phyloP scores from a whole-genome alignment of 2,888 invertebrate species.

The Drosophila barbarae region DNA sequence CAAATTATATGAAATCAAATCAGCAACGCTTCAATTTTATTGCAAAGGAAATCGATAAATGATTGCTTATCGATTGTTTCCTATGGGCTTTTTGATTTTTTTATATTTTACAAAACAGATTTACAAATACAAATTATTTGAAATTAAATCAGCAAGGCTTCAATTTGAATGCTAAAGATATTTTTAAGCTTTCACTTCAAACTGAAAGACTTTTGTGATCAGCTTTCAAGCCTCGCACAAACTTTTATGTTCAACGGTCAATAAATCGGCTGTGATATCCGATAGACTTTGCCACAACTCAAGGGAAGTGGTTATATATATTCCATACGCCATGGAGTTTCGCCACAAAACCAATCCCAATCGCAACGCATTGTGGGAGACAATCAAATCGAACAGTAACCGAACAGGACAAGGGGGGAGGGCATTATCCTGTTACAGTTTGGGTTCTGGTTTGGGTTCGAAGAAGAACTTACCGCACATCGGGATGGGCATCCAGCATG shows the following conservation, averaged over 20 bases:
- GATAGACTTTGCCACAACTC: slow-evolving; percentile 4
- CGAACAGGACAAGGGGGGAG: not conserved
- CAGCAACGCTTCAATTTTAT: not conserved
- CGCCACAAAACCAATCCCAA: slow-evolving; percentile 6
- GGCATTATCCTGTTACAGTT: slow-evolving; percentile 26
- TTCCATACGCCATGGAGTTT: slow-evolving; percentile 6
- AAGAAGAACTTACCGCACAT: slow-evolving; percentile 85
- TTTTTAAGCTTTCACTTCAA: not conserved
- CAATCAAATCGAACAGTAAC: slow-evolving; percentile 33
- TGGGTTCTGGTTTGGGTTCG: not conserved
- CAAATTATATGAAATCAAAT: too few species aligned
- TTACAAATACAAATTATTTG: too few species aligned
- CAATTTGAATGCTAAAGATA: not conserved
- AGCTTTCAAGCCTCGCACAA: not conserved
- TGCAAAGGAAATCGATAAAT: not conserved
- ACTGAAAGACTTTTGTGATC: not conserved
- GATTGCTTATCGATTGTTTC: too few species aligned
- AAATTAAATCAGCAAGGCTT: not conserved
- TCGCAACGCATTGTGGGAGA: slow-evolving; percentile 25
- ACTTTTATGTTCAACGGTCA: not conserved
- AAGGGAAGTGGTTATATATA: slow-evolving; percentile 5
- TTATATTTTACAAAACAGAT: too few species aligned
- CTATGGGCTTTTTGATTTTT: too few species aligned
- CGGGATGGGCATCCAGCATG: slow-evolving; percentile 98
- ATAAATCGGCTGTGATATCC: slow-evolving; percentile 6